Conservation (phyloP, 2,797 vertebrate genomes). For the Ispidina lecontei region DNA sequence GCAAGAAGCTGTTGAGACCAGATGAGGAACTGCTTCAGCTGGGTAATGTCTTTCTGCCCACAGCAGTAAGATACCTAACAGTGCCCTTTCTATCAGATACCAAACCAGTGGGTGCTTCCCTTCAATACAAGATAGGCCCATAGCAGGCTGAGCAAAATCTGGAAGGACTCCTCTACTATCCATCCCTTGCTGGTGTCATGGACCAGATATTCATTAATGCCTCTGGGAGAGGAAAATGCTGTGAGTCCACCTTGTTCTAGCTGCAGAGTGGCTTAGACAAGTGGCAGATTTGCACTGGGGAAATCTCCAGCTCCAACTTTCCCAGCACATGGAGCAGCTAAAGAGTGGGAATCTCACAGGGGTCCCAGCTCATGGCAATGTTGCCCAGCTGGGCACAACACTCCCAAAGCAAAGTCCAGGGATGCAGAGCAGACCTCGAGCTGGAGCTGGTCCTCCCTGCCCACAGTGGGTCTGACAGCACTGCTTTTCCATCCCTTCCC, state of each 20-base stretch:
- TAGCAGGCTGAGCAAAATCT: neutral
- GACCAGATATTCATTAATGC: neutral
- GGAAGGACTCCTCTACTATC: neutral
- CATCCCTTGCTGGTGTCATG: accelerated
- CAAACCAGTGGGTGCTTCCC: neutral
- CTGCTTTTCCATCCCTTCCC: neutral
- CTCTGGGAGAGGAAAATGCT: neutral
- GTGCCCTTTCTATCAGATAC: too few species aligned
- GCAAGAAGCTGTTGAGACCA: neutral
- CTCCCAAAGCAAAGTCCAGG: neutral
- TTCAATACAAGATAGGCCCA: neutral
- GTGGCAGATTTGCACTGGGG: neutral
- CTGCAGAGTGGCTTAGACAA: neutral
- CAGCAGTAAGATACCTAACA: neutral
- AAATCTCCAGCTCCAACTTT: neutral
- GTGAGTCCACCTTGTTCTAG: accelerated
- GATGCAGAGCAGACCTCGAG: accelerated
- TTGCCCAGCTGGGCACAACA: neutral
- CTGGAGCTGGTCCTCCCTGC: neutral
- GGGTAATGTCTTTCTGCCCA: accelerated
- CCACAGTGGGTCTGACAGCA: accelerated
- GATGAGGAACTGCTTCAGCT: neutral
- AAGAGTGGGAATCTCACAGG: neutral
- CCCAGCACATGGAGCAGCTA: accelerated
- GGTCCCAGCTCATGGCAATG: accelerated